These are phyloP conservation scores for Lithophane socia DNA, from an alignment of 2,888 invertebrate genomes.

Conservation along the genomic window DNA sequence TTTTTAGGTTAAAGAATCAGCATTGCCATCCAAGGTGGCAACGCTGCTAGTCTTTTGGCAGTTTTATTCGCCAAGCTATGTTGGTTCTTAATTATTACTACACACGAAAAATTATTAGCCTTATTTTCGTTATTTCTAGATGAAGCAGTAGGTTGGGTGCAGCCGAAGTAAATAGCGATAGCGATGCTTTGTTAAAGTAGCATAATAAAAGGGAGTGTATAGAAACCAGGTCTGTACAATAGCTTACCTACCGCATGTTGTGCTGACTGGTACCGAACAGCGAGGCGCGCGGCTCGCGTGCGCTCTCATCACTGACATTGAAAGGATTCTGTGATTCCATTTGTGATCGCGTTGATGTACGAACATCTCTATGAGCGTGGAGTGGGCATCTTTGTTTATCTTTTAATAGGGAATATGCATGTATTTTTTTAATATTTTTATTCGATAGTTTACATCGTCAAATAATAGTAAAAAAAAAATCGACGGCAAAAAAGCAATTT, in stretches of 20 bases:
- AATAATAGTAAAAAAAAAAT: too few species aligned
- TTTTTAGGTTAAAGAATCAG: too few species aligned
- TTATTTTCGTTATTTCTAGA: neutral
- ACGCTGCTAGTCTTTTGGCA: too few species aligned
- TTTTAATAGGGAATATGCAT: too few species aligned
- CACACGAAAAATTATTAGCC: neutral
- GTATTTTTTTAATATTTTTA: too few species aligned
- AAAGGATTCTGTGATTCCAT: constrained; percentile 77
- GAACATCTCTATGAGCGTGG: constrained; percentile 9
- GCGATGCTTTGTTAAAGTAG: constrained; percentile 4
- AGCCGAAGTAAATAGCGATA: neutral
- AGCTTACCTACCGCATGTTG: neutral
- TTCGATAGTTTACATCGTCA: too few species aligned
- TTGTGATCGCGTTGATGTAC: constrained; percentile 43
- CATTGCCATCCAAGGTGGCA: too few species aligned
- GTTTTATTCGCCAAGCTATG: neutral
- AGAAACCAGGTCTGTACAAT: neutral
- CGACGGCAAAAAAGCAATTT: too few species aligned
- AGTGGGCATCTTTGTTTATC: constrained; percentile 20
- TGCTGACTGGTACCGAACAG: neutral
- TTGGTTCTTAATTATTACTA: neutral
- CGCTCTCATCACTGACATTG: constrained; percentile 66
- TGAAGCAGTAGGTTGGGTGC: neutral
- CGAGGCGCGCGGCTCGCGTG: constrained; percentile 21
- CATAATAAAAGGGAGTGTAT: neutral